phyloP scores from a whole-genome alignment of 2,113 vertebrate genomes.

The Vicugna pacos region DNA sequence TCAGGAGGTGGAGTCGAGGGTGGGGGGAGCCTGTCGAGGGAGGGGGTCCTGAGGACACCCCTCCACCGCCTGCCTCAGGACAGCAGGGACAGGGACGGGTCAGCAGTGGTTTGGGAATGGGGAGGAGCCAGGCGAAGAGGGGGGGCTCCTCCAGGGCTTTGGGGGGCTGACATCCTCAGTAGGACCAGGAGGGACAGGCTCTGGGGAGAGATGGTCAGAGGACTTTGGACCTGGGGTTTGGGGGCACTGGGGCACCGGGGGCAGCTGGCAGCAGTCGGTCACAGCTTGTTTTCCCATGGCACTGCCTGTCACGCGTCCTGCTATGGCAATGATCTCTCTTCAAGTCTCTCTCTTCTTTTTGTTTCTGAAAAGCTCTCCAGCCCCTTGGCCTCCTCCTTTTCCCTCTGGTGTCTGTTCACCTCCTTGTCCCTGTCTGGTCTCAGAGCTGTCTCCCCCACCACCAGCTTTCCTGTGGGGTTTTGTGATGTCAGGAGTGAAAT shows the following conservation, averaged over 20 bases:
- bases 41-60: background rate
- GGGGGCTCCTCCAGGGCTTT: background rate
- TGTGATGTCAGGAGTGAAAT: too few species aligned
- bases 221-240: background rate
- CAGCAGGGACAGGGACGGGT: background rate
- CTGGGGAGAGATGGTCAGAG: background rate
- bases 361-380: background rate
- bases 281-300: background rate
- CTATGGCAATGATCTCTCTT: rapidly evolving
- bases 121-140: background rate
- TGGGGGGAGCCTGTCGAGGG: rapidly evolving
- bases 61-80: too few species aligned
- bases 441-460: rapidly evolving
- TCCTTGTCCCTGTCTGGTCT: background rate
- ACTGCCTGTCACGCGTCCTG: background rate
- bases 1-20: background rate
- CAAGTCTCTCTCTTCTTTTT: background rate
- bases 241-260: background rate
- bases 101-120: background rate
- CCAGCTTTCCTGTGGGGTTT: background rate
- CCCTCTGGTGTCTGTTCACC: background rate
- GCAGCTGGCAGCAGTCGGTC: rapidly evolving
- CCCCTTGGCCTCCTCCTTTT: background rate
- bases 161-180: background rate
- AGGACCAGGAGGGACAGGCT: background rate